phyloP scores from a whole-genome alignment of 2,797 vertebrate species.

The Paratrypauchen microcephalus region DNA sequence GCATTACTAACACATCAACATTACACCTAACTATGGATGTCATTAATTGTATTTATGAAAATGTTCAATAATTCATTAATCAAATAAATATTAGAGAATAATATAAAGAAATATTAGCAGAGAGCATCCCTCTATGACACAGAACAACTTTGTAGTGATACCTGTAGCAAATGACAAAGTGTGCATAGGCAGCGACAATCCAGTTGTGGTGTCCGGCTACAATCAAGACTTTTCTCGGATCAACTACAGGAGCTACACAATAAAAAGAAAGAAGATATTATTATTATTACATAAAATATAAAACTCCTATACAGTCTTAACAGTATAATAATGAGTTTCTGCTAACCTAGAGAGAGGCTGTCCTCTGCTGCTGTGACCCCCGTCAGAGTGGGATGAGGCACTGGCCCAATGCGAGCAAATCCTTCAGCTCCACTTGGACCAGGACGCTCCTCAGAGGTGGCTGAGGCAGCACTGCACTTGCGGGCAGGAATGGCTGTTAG shows the following conservation, averaged over 20 bases:
- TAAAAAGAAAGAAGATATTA: background rate
- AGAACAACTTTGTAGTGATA: conserved; percentile 55
- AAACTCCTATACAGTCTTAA: background rate
- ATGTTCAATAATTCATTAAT: background rate
- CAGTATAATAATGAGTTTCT: background rate
- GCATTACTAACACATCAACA: too few species aligned
- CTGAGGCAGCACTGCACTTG: conserved; percentile 75
- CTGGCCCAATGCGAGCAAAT: conserved; percentile 64
- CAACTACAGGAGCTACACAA: conserved; percentile 84
- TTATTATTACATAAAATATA: background rate
- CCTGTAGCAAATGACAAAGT: conserved; percentile 99
- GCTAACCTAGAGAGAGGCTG: conserved; percentile 82
- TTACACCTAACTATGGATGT: background rate
- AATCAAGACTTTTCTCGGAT: conserved; percentile 95
- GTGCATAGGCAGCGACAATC: conserved; percentile 97
- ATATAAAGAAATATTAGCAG: background rate
- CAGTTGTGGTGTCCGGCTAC: conserved; percentile 98
- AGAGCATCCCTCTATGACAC: background rate
- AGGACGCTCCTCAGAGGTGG: conserved; percentile 73
- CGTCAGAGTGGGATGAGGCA: conserved; percentile 78
- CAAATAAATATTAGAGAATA: background rate
- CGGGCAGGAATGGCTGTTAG: conserved; percentile 87
- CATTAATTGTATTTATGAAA: too few species aligned
- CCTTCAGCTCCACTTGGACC: conserved; percentile 80
- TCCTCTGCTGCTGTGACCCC: conserved; percentile 75